Conservation (phyloP, 2,797 vertebrate species). For the Cyprinodon diabolis region DNA sequence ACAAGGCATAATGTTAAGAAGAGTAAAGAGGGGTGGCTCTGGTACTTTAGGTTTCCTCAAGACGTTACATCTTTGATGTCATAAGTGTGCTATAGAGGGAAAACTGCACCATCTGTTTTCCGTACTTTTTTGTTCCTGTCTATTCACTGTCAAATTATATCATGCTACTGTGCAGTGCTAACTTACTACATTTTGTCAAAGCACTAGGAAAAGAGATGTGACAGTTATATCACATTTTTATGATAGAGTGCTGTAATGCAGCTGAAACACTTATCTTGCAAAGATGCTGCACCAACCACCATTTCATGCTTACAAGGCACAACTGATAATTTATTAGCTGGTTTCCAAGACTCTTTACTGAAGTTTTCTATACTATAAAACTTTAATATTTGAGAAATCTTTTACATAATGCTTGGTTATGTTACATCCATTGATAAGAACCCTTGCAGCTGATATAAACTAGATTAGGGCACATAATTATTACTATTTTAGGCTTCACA, state of each 20-base stretch:
- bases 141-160: neutral
- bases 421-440: too few relatives aligned
- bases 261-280: slow-evolving; percentile 17
- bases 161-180: neutral
- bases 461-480: too few relatives aligned
- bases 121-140: slow-evolving; percentile 4
- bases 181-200: neutral
- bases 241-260: slow-evolving; percentile 1
- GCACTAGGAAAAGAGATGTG: neutral
- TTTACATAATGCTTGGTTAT: too few relatives aligned
- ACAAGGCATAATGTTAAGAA: slow-evolving; percentile 10
- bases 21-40: slow-evolving; percentile 3
- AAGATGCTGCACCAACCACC: slow-evolving; percentile 4
- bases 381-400: too few relatives aligned
- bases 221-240: slow-evolving; percentile 16
- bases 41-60: slow-evolving; percentile 12
- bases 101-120: slow-evolving; percentile 17
- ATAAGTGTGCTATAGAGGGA: neutral
- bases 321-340: neutral
- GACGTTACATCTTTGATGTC: neutral
- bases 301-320: slow-evolving; percentile 11
- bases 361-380: too few relatives aligned
- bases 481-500: too few relatives aligned
- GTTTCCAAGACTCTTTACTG: too few relatives aligned
- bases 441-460: too few relatives aligned